Evolutionary conservation across 2,888 invertebrate species (phyloP), one percentile per base, ranked within the genome.

Genomic region (Anthophora plumipes): DNA sequence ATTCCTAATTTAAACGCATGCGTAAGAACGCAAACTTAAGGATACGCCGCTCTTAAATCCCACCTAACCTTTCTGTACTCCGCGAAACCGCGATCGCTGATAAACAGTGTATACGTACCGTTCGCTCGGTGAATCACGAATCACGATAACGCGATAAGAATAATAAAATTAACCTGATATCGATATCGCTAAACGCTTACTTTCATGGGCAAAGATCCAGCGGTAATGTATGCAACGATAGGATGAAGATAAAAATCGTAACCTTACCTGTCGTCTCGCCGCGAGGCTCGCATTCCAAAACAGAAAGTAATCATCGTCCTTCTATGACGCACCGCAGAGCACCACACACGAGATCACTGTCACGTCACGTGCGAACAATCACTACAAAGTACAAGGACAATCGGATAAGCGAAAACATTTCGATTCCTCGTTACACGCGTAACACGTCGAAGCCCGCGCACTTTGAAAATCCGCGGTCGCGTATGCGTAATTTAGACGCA

Each of bases 1-100:
- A 68, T 73, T 82, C 77, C 72, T 77, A 81, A 81, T 82, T 77
- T 82, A 81, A 73, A 73, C 77, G 81, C 82, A 72, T 77, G 68
- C 77, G 71, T 82, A 80, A 66, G 69, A 81, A 61, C 69, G 57
- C 57, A 43, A 74, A 59, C 79, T 68, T 50, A 54, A 61, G 75
- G 66, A 75, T 70, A 70, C 75, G 50, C 14, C 25, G 69, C 59
- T 52, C 68, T 79, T 64, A 54, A 74, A 64, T 59, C 64, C 60
- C 76, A 46, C 20, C 67, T 67, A 67, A 63, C 78, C 55, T 72
- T n/a, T 43, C 22, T 43, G 6, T 31, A 63, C 39, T 61, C 37
- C 4, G 17, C 41, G 41, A 14, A n/a, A 41, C 50, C 55, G 22
- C 46, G 37, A 70, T 57, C 48, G 9, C 43, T 50, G 73, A 78